Conservation (phyloP, 2,797 vertebrate genomes). For the Alauda arvensis region DNA sequence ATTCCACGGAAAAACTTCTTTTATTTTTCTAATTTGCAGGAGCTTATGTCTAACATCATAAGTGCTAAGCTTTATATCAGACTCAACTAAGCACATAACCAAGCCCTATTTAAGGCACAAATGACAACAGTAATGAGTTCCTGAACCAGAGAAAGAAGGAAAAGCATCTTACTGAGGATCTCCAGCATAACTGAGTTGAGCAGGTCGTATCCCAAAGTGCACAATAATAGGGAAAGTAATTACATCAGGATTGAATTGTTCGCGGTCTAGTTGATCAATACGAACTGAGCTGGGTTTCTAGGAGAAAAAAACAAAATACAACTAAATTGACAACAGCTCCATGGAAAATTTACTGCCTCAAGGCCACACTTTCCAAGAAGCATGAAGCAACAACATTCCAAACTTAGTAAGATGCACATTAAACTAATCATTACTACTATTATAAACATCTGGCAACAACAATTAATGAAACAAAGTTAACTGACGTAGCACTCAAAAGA, state of each 20-base stretch:
- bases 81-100: not conserved
- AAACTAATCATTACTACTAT: not conserved
- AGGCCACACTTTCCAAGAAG: not conserved
- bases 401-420: not conserved
- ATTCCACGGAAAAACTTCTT: not conserved
- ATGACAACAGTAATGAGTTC: not conserved
- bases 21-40: not conserved
- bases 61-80: fast-evolving
- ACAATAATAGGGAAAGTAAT: slow-evolving; percentile 99
- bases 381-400: not conserved
- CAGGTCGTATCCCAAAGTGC: slow-evolving; percentile 96
- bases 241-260: slow-evolving; percentile 97
- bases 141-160: slow-evolving; percentile 39
- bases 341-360: not conserved
- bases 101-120: not conserved
- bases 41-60: not conserved
- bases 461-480: not conserved
- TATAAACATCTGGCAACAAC: not conserved
- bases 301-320: slow-evolving; percentile 50
- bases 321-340: not conserved
- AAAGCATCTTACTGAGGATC: slow-evolving; percentile 93
- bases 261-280: slow-evolving; percentile 96
- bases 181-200: slow-evolving; percentile 97
- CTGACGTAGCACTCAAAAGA: fast-evolving
- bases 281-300: slow-evolving; percentile 98